Base-by-base conservation (phyloP, 2,797 vertebrate species). In the Hippocampus kuda region DNA sequence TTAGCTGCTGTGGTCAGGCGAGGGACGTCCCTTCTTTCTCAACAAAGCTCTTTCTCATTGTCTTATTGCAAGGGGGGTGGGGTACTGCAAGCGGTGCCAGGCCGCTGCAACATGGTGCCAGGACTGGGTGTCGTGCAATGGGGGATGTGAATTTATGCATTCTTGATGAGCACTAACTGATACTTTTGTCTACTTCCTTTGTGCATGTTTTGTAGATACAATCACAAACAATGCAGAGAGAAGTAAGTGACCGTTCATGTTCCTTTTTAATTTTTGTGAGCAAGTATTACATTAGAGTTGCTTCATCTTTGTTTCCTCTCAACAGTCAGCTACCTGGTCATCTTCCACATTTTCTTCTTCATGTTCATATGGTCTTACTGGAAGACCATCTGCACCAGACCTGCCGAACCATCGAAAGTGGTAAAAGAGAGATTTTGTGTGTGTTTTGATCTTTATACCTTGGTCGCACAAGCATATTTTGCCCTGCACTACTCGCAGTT, bases 331-430 rank as follows among this genome's bases (percentile, higher is more conserved):
- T 99, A 96, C 90, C 91, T 99, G 92, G 89, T 97, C 84, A 80
- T 96, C 86, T 99, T 98, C 85, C 96, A 99, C 85, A 83, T 94
- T 82, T 93, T 88, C 82, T 91, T 99, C 87, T 64, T 91, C 85
- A 93, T 98, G 93, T 98, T 99, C 85, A 86, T 96, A 67, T 99
- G 97, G 97, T 94, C 97, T 38, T 98, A 98, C 88, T 97, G 96
- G 94, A 98, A 94, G 90, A 96, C 96, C 65, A 96, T 99, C 83
- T 91, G 93, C 88, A 93, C 94, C 79, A 87, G 73, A 88, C 94
- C 95, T 68, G 88, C 91, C 72, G 86, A 83, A 71, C 96, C 96
- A 48, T 94, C 94, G 80, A 93, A 91, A 86, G 93, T 93, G 87
- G 97, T 98, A 94, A 78, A 79, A 30, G 5, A 41, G 20, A 9